Percentiles rank a stretch among this genome's conserved stretches.
Conservation (phyloP, 2,797 vertebrate genomes). For the Enteromius argenteus region DNA sequence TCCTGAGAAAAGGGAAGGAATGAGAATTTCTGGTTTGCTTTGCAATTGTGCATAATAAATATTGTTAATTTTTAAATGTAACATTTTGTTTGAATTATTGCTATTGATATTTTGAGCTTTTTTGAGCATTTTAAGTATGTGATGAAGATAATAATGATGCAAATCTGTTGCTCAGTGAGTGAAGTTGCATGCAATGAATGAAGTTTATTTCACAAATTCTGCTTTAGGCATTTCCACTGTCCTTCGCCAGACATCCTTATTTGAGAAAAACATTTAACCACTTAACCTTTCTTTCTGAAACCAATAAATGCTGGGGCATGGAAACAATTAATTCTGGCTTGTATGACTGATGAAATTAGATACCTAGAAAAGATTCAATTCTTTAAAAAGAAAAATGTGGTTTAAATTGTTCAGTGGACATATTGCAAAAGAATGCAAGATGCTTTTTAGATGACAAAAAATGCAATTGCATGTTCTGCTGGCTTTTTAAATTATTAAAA, state of each 20-base stretch:
- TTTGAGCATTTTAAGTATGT: background rate
- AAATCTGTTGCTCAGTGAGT: conserved; percentile 5
- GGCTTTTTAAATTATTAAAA: background rate
- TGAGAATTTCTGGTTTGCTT: background rate
- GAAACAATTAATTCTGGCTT: conserved; percentile 3
- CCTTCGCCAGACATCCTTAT: background rate
- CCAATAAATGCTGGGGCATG: conserved; percentile 13
- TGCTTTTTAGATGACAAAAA: background rate
- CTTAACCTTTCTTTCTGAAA: conserved; percentile 16
- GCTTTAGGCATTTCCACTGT: conserved; percentile 22
- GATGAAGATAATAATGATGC: background rate
- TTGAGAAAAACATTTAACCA: conserved; percentile 5
- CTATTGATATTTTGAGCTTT: background rate
- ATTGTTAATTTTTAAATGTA: background rate
- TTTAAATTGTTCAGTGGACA: conserved; percentile 11
- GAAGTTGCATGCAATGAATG: background rate
- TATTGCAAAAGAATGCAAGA: background rate
- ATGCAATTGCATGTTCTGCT: background rate
- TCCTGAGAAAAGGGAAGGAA: background rate
- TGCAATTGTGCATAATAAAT: background rate
- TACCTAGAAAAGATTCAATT: background rate
- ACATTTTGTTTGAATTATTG: background rate
- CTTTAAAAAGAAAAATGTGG: background rate
- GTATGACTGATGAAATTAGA: background rate
- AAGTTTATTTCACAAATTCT: background rate